These are phyloP conservation scores for Dinomys branickii DNA, from an alignment of 2,113 vertebrate genomes.

Conservation along the genomic window DNA sequence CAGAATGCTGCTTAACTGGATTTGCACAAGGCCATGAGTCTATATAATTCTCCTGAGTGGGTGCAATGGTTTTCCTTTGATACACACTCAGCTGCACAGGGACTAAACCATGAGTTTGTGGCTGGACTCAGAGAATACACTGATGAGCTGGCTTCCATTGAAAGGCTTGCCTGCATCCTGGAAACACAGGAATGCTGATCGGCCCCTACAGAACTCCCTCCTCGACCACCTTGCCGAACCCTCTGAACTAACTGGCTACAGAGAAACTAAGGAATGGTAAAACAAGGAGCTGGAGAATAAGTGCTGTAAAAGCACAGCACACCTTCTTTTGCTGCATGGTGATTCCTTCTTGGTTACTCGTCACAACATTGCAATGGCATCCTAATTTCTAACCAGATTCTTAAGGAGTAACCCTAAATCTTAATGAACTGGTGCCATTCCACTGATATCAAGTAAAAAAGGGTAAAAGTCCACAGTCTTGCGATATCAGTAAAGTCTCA, in stretches of 20 bases:
- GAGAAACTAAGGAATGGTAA: neutral
- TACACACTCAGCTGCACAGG: no score
- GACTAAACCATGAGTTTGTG: neutral
- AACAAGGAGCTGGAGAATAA: neutral
- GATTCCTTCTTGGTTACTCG: neutral
- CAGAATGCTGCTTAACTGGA: neutral
- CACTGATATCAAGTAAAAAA: neutral
- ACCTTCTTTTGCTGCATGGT: neutral
- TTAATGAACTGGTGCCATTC: neutral
- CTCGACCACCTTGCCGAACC: neutral
- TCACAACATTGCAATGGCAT: neutral
- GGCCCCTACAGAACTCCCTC: rapidly evolving
- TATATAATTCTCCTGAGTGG: neutral
- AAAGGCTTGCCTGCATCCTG: neutral
- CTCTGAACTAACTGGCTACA: neutral
- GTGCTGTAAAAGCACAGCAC: neutral
- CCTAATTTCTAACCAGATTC: neutral
- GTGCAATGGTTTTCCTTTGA: neutral
- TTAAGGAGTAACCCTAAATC: neutral
- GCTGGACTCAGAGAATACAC: neutral
- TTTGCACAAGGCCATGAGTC: neutral
- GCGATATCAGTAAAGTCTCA: neutral
- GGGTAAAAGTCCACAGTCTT: neutral
- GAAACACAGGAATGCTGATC: neutral
- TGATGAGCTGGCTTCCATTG: neutral